Evolutionary conservation across 2,888 invertebrate species (phyloP).

Genomic region (Leptogaster cylindrica): DNA sequence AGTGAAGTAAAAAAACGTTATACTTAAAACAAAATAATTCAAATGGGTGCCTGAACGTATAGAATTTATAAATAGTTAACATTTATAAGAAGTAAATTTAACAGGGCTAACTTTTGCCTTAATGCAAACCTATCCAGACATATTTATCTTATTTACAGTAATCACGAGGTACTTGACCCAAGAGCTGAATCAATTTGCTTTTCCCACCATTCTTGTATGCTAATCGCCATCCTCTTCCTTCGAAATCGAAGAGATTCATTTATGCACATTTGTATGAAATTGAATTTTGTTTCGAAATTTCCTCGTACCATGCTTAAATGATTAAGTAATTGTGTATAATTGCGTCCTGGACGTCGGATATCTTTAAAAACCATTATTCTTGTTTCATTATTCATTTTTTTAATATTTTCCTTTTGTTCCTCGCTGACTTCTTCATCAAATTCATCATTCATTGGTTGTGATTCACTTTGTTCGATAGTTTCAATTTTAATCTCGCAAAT

Average conservation of each 20-base stretch:
- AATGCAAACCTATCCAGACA: constrained; percentile 16
- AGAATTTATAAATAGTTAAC: constrained; percentile 39
- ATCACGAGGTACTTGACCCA: constrained; percentile 45
- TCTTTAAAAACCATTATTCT: constrained; percentile 75
- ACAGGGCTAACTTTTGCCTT: constrained; percentile 27
- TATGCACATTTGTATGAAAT: constrained; percentile 61
- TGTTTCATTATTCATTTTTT: constrained; percentile 71
- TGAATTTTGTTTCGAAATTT: constrained; percentile 59
- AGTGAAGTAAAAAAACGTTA: too few species aligned
- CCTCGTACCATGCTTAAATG: constrained; percentile 59
- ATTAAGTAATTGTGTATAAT: constrained; percentile 58
- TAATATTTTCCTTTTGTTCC: constrained; percentile 70
- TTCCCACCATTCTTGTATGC: constrained; percentile 62
- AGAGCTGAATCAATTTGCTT: constrained; percentile 50
- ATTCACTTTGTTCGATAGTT: constrained; percentile 40
- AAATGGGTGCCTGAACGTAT: constrained; percentile 30
- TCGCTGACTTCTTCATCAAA: constrained; percentile 52
- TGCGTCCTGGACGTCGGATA: constrained; percentile 79
- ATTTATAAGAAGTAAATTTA: constrained; percentile 33
- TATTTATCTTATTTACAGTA: constrained; percentile 20
- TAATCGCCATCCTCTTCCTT: constrained; percentile 59
- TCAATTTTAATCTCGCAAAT: constrained; percentile 39
- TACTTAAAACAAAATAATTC: too few species aligned
- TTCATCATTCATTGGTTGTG: constrained; percentile 43
- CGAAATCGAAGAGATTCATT: constrained; percentile 60